Percentiles rank a stretch among this genome's conserved stretches.
Evolutionary conservation across 2,113 vertebrate genomes (phyloP).

Genomic region (Condylura cristata): DNA sequence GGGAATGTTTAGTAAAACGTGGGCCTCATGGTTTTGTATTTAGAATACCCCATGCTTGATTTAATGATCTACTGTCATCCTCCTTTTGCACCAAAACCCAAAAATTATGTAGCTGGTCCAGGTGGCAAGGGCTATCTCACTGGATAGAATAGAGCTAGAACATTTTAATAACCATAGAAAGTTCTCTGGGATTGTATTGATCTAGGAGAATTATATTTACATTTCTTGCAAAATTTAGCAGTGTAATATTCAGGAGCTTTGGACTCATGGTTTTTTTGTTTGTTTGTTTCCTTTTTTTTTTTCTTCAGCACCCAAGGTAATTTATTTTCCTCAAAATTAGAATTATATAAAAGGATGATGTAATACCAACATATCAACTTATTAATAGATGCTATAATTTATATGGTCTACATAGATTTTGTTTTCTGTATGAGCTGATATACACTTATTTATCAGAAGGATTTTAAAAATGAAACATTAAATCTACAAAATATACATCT

Average conservation of each 20-base stretch:
- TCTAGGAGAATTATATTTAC: background rate
- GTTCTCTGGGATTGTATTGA: background rate
- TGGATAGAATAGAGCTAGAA: background rate
- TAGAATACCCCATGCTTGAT: background rate
- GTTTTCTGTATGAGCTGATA: constrained; percentile 9
- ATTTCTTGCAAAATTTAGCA: background rate
- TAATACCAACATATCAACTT: background rate
- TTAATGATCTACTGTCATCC: background rate
- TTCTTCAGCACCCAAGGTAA: constrained; percentile 1
- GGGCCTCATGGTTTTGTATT: fast-evolving
- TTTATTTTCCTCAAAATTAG: constrained; percentile 34
- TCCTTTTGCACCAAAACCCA: background rate
- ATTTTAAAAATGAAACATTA: constrained; percentile 47
- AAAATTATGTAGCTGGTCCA: background rate
- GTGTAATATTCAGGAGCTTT: fast-evolving
- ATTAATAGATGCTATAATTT: constrained; percentile 34
- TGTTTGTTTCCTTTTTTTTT: no score
- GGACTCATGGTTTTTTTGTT: no score
- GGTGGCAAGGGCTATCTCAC: background rate
- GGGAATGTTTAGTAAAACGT: background rate
- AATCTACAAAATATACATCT: constrained; percentile 46
- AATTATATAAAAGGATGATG: constrained; percentile 53
- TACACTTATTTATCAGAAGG: constrained; percentile 13
- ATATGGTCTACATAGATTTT: constrained; percentile 53
- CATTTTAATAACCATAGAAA: background rate